phyloP scores from a whole-genome alignment of 2,113 vertebrate genomes.

The Petrocephalus zakoni region DNA sequence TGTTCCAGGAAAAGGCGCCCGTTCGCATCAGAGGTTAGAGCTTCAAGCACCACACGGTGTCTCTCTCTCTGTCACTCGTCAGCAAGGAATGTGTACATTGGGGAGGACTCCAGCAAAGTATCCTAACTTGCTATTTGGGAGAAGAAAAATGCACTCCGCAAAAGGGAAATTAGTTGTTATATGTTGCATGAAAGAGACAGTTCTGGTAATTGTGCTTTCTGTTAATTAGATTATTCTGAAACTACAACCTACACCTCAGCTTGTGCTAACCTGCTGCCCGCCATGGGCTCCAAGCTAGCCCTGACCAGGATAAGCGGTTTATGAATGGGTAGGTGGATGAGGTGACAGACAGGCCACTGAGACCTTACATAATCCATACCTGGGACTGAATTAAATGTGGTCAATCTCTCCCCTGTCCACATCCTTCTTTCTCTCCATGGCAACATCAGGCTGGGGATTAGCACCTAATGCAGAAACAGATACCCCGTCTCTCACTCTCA shows the following conservation, averaged over 20 bases:
- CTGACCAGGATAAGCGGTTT: neutral
- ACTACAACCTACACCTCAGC: neutral
- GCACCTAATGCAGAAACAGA: neutral
- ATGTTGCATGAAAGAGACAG: neutral
- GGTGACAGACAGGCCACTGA: neutral
- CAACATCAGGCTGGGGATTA: neutral
- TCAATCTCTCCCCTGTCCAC: neutral
- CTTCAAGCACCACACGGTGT: neutral
- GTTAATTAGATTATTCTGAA: neutral
- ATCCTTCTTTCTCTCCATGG: neutral
- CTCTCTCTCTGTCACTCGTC: neutral
- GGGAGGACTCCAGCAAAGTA: neutral
- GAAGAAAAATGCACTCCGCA: neutral
- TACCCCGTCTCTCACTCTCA: neutral
- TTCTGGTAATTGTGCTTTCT: neutral
- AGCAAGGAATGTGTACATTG: neutral
- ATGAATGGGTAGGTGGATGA: neutral
- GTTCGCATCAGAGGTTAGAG: neutral
- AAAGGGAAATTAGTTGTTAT: neutral
- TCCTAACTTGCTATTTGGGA: neutral
- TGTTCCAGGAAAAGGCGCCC: neutral
- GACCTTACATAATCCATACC: neutral
- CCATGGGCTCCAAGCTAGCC: neutral
- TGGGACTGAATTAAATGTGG: slow-evolving; percentile 1
- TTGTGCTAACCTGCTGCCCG: neutral